Evolutionary conservation across 2,797 vertebrate genomes (phyloP).

Genomic region (Merluccius polli): DNA sequence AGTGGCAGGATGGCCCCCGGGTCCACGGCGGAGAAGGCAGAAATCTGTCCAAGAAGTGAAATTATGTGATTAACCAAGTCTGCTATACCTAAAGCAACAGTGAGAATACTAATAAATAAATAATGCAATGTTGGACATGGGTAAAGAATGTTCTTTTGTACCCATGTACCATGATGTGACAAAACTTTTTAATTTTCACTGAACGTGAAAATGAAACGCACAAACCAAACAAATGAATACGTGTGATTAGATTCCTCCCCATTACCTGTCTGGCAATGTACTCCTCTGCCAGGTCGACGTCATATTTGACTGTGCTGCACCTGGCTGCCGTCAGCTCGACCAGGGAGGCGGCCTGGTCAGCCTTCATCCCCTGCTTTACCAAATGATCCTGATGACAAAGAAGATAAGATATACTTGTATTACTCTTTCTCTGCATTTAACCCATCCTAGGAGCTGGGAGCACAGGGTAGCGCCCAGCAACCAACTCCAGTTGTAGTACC

Average conservation of each 20-base stretch:
- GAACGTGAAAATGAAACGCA: too few relatives aligned
- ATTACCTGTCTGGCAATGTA: conserved; percentile 93
- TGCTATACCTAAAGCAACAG: not conserved
- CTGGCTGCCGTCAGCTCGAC: conserved; percentile 81
- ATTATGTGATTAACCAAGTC: not conserved
- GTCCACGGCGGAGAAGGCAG: conserved; percentile 87
- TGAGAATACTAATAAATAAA: too few relatives aligned
- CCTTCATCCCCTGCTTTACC: conserved; percentile 90
- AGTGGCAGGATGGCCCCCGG: conserved; percentile 85
- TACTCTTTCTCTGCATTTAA: too few relatives aligned
- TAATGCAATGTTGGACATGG: too few relatives aligned
- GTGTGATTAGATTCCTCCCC: not conserved
- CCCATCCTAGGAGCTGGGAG: too few relatives aligned
- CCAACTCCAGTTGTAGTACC: too few relatives aligned
- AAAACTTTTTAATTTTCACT: too few relatives aligned
- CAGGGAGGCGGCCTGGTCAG: conserved; percentile 83
- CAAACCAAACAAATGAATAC: too few relatives aligned
- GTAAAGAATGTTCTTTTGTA: too few relatives aligned
- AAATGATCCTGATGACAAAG: conserved; percentile 81
- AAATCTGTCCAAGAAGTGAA: conserved; percentile 78
- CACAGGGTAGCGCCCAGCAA: too few relatives aligned
- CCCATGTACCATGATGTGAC: too few relatives aligned
- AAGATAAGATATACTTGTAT: too few relatives aligned
- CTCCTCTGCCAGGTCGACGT: conserved; percentile 94
- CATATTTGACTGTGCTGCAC: conserved; percentile 91